These are phyloP conservation scores for Eulithis prunata DNA, from an alignment of 2,888 invertebrate genomes.

Conservation along the genomic window DNA sequence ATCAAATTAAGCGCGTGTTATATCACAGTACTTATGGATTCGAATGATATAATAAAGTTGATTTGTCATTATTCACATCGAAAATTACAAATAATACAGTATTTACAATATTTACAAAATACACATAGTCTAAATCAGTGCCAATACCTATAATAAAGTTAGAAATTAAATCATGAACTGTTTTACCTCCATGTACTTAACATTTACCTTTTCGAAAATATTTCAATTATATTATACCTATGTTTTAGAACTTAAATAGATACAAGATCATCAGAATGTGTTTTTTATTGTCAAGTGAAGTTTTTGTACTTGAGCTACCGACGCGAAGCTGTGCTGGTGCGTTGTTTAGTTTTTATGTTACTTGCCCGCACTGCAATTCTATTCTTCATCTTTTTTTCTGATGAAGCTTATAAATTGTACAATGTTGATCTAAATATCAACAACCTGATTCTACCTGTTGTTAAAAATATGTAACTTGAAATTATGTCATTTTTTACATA, in stretches of 20 bases:
- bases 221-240: no score
- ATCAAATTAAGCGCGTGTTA: neutral
- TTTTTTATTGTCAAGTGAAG: slow-evolving; percentile 32
- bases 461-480: neutral
- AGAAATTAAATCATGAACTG: no score
- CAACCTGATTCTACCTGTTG: slow-evolving; percentile 18
- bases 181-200: no score
- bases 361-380: slow-evolving; percentile 29
- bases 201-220: no score
- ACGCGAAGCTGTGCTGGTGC: slow-evolving; percentile 6
- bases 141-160: no score
- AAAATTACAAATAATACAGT: no score
- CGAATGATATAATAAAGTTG: no score
- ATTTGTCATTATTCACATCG: no score
- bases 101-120: no score
- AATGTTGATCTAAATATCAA: slow-evolving; percentile 10
- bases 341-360: slow-evolving; percentile 29
- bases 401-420: slow-evolving; percentile 4
- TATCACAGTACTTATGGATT: no score
- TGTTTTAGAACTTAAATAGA: no score
- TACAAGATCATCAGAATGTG: slow-evolving; percentile 16
- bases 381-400: slow-evolving; percentile 22
- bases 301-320: slow-evolving; percentile 23
- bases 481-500: neutral
- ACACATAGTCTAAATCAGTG: no score